Conservation (phyloP, 2,113 vertebrate species). For the Casuarius casuarius region DNA sequence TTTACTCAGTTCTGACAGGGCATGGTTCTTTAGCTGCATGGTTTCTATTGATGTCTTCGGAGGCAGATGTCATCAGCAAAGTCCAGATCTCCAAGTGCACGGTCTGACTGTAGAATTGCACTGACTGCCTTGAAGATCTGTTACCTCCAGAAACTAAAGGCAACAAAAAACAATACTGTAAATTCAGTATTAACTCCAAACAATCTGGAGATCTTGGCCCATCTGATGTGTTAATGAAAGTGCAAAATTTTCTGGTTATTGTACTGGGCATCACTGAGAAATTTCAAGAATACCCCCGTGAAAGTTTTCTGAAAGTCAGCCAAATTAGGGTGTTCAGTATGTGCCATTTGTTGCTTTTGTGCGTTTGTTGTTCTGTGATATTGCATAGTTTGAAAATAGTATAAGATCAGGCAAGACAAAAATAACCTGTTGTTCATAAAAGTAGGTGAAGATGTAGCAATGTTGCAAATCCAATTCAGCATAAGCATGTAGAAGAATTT, state of each 20-base stretch:
- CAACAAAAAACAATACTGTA: neutral
- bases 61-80: constrained; percentile 15
- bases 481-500: neutral
- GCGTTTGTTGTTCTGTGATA: neutral
- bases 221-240: neutral
- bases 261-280: neutral
- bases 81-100: neutral
- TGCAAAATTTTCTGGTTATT: fast-evolving
- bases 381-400: neutral
- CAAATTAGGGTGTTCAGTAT: neutral
- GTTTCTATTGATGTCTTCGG: neutral
- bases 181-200: neutral
- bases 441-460: neutral
- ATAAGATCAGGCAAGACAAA: neutral
- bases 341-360: neutral
- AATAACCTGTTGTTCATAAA: neutral
- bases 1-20: neutral
- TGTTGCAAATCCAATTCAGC: neutral
- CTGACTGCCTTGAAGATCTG: neutral
- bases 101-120: constrained; percentile 9
- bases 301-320: neutral
- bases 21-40: neutral
- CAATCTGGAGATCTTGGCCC: neutral
- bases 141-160: neutral
- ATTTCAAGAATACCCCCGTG: neutral